Percentiles rank a stretch among this genome's conserved stretches.
phyloP scores from a whole-genome alignment of 2,113 vertebrate genomes.

The Syrrhaptes paradoxus region DNA sequence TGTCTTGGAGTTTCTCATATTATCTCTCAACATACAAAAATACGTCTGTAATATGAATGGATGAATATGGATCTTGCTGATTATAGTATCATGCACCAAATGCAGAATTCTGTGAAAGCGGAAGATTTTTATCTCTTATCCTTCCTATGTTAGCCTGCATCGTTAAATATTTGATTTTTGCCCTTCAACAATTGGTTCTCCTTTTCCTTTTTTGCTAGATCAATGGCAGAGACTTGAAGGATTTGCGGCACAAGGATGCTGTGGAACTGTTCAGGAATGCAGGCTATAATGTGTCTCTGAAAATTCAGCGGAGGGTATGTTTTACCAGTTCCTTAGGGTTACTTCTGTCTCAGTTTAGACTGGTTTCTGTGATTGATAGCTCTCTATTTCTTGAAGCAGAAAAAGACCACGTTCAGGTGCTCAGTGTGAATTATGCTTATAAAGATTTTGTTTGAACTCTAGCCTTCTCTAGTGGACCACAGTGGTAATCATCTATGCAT shows the following conservation, averaged over 20 bases:
- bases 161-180: neutral
- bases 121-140: neutral
- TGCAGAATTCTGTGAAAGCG: neutral
- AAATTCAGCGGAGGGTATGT: constrained; percentile 87
- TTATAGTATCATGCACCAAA: neutral
- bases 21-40: neutral
- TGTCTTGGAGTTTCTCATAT: neutral
- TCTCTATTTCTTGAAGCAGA: neutral
- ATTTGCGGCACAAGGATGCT: constrained; percentile 81
- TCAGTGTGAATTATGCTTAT: neutral
- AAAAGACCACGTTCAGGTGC: neutral
- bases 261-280: constrained; percentile 91
- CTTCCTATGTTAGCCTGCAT: neutral
- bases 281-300: constrained; percentile 84
- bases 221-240: constrained; percentile 84
- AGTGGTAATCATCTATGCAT: neutral
- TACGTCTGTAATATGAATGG: neutral
- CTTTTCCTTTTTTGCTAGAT: constrained; percentile 76
- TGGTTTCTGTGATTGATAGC: neutral
- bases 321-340: neutral
- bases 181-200: neutral
- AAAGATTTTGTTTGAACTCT: neutral
- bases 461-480: neutral
- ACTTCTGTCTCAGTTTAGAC: neutral
- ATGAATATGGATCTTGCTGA: neutral